phyloP scores from a whole-genome alignment of 2,113 vertebrate genomes.

The Neolamprologus kungweensis region DNA sequence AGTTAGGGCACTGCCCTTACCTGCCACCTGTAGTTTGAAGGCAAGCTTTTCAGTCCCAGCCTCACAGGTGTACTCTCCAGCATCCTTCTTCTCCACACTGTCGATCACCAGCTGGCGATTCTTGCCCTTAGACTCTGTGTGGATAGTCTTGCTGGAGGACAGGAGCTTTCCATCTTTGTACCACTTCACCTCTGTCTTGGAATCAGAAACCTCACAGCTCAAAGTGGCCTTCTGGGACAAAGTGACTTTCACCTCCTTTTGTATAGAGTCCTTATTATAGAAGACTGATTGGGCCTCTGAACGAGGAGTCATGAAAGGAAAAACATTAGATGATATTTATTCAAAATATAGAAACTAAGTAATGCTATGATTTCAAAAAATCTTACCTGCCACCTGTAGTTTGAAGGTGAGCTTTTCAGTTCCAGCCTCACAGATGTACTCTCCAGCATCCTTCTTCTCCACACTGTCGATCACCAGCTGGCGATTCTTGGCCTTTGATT shows the following conservation, averaged over 20 bases:
- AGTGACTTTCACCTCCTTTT: background rate
- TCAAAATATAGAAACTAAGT: background rate
- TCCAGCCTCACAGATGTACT: background rate
- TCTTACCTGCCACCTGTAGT: background rate
- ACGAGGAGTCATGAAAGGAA: background rate
- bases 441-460: background rate
- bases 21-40: background rate
- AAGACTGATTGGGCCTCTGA: conserved; percentile 35
- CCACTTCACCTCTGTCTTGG: conserved; percentile 73
- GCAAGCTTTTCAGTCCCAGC: conserved; percentile 66
- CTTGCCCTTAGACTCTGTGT: too few species aligned
- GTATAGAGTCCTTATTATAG: background rate
- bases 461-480: background rate
- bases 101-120: conserved; percentile 55
- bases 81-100: conserved; percentile 73
- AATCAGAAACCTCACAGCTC: conserved; percentile 70
- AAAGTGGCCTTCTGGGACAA: conserved; percentile 41
- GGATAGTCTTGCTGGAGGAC: too few species aligned
- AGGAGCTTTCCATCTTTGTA: conserved; percentile 76
- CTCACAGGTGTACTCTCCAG: conserved; percentile 75
- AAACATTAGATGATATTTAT: background rate
- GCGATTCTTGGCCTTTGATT: background rate
- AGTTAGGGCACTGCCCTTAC: accelerated
- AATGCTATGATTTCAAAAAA: background rate
- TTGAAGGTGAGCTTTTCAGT: background rate